Conservation (phyloP, 2,797 vertebrate genomes). For the Phoeniculus purpureus region DNA sequence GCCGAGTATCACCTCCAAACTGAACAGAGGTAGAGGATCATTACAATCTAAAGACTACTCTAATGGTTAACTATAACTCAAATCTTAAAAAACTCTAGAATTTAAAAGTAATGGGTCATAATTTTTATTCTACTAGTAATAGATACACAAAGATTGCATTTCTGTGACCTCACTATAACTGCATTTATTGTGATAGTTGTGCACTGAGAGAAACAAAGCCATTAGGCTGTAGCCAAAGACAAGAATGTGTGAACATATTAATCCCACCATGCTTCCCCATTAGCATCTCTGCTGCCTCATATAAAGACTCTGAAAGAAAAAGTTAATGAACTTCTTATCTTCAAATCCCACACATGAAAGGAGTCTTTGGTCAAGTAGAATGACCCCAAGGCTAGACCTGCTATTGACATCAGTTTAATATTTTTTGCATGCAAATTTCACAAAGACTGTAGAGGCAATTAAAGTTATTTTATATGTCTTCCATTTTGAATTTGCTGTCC, state of each 20-base stretch:
- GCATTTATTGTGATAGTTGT: background rate
- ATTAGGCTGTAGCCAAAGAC: background rate
- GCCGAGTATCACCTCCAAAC: background rate
- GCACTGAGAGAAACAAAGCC: background rate
- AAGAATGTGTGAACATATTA: background rate
- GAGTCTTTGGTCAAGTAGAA: background rate
- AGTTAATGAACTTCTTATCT: constrained; percentile 7
- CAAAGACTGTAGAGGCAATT: background rate
- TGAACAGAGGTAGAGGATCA: background rate
- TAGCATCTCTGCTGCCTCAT: background rate
- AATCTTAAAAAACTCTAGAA: background rate
- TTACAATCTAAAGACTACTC: background rate
- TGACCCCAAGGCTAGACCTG: background rate
- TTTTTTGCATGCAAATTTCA: background rate
- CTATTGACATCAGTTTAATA: background rate
- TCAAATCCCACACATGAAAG: background rate
- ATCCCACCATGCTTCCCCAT: background rate
- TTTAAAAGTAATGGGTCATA: background rate
- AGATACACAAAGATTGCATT: background rate
- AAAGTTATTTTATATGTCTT: background rate
- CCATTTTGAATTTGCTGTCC: background rate
- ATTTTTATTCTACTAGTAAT: background rate
- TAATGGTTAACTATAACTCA: background rate
- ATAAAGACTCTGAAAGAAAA: background rate
- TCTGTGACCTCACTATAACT: background rate